These are phyloP conservation scores for Mythimna pallens DNA, from an alignment of 2,888 invertebrate genomes.

Conservation along the genomic window DNA sequence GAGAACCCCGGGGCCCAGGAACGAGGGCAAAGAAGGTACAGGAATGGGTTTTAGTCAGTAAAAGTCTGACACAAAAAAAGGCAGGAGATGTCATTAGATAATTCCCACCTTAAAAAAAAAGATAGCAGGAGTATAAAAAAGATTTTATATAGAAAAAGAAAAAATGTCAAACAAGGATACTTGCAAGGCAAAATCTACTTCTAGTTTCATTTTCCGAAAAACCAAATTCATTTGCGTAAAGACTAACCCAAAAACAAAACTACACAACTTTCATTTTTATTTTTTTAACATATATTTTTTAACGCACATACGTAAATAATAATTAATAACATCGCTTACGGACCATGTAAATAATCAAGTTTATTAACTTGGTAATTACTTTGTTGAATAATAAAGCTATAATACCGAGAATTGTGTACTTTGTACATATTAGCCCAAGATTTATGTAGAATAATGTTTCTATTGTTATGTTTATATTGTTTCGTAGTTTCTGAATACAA, in stretches of 20 bases:
- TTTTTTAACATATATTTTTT: constrained; percentile 13
- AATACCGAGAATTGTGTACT: constrained; percentile 43
- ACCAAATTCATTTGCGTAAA: too few species aligned
- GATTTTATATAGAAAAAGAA: too few species aligned
- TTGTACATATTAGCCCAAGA: constrained; percentile 31
- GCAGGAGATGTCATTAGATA: too few species aligned
- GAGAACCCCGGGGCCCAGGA: too few species aligned
- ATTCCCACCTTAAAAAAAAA: too few species aligned
- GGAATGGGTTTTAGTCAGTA: too few species aligned
- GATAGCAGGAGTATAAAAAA: too few species aligned
- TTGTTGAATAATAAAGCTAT: constrained; percentile 50
- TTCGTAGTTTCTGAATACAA: constrained; percentile 7
- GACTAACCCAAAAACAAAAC: constrained; percentile 4
- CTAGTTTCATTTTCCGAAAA: too few species aligned
- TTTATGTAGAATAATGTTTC: constrained; percentile 38
- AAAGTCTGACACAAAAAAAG: too few species aligned
- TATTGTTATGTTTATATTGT: constrained; percentile 25
- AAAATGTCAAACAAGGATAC: too few species aligned
- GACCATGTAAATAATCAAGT: constrained; percentile 37
- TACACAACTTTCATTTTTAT: constrained; percentile 13
- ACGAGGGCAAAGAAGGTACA: too few species aligned
- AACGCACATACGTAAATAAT: not conserved
- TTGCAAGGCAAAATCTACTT: too few species aligned
- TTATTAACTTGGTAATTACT: constrained; percentile 53
- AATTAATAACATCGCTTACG: constrained; percentile 28